Base-by-base conservation (phyloP, 2,797 vertebrate genomes). In the Propithecus perrieri region DNA sequence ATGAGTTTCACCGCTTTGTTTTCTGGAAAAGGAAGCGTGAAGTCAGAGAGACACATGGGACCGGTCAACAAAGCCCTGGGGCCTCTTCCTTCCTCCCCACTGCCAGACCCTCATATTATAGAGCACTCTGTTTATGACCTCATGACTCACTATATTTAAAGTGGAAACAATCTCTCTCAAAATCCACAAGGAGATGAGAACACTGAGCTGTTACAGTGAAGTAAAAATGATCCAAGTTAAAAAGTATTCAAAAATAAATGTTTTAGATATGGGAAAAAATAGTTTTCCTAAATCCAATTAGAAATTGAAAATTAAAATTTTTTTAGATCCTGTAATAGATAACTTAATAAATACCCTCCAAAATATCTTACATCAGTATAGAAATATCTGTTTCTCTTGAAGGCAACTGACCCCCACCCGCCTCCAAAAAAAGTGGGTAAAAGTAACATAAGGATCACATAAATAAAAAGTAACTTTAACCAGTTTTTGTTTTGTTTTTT, bases 131-230 rank as follows among this genome's bases (percentile, higher is more conserved):
- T n/a, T 41, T 12, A 55, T 85, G 35, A 50, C 48, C 55, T 76
- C 59, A 30, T 38, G 78, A 94, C 55, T 95, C 87, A 63, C 11
- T 59, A 2, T 53, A 61, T 72, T 80, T 63, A 50, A 91, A 69
- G 74, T 1, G 6, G 75, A 91, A 97, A 95, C 17, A 55, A 69
- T 33, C 57, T 65, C 55, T 72, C 61, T 63, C n/a, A 50, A 94
- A 91, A 55, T 75, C 81, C 89, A 92, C 94, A 46, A 79, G 65
- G 65, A 59, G 20, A 74, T 53, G 41, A 90, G 35, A 84, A 84
- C 71, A 41, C 1, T 9, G 50, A 71, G 35, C 50, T 71, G 10
- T 17, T 10, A 48, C 0, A 48, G 28, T 3, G 41, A 93, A 41
- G 35, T n/a, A 41, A 71, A 87, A 91, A 55, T 33, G 26, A 91